Base-by-base conservation (phyloP, 1,140 invertebrate species). In the Parapsyche elsis region DNA sequence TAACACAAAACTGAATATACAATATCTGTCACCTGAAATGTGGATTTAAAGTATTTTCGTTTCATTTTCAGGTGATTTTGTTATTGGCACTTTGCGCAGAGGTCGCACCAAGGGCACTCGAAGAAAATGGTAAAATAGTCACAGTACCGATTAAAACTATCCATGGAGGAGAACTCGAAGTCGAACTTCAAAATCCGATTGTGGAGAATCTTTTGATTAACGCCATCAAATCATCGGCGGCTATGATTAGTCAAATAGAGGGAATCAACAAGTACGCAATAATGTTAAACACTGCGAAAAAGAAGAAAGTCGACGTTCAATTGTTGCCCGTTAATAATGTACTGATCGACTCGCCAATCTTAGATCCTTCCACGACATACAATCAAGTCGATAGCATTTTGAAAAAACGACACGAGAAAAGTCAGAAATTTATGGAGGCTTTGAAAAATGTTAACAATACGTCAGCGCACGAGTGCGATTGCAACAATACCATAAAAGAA, bases 181-280 rank as follows among this genome's bases (percentile, higher is more conserved):
- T 23, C 2, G 16, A 64, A 59, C 38, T 21, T 38, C 26, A 26
- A 44, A 61, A 64, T 19, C 59, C 23, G 0, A 5, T 76, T 9
- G 57, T 45, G 23, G 53, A 77, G 26, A 57, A 64, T 45, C 14
- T 64, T 0, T 44, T 77, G 16, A 77, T 77, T 10, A 77, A 67
- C 21, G 75, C 75, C 23, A 64, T 77, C 10, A 77, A 77, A 45
- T 77, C 75, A 9, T 77, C 75, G 1, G 75, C 75, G 10, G 44
- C 49, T 0, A 77, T 77, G 24, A 38, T 77, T n/a, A 46, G 57
- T 23, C 45, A 76, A 59, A 45, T 57, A 14, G 49, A 77, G 5
- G 75, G 30, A 21, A 23, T 23, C 19, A 44, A 64, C 19, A 77
- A 64, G 9, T 77, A 77, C 38, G 53, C 57, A 16, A 77, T 77